phyloP scores from a whole-genome alignment of 37 sponge, comb jelly and placozoan genomes.

The Halisarca cf. caerulea region DNA sequence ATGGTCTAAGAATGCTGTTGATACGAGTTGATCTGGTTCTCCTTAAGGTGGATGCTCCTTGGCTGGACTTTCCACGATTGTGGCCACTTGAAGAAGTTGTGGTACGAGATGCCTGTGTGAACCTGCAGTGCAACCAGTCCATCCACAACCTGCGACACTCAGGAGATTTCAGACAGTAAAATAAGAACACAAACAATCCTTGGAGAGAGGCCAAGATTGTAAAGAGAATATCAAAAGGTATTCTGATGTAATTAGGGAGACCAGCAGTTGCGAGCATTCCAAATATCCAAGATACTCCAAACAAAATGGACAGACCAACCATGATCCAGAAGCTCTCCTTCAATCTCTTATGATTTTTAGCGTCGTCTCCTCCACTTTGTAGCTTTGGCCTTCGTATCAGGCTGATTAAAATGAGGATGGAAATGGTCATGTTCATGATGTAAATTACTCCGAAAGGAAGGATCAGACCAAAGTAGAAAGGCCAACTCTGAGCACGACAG shows the following conservation, averaged over 20 bases:
- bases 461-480: too few species aligned
- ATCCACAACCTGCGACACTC: slow-evolving; percentile 38
- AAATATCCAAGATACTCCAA: slow-evolving; percentile 56
- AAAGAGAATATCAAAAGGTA: slow-evolving; percentile 49
- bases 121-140: slow-evolving; percentile 1
- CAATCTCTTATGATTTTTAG: not conserved
- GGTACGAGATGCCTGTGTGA: too few species aligned
- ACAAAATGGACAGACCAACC: slow-evolving; percentile 49
- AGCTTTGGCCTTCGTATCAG: too few species aligned
- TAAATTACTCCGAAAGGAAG: too few species aligned
- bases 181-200: slow-evolving; percentile 12
- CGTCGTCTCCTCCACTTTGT: not conserved
- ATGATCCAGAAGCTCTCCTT: slow-evolving; percentile 37
- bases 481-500: too few species aligned
- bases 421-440: too few species aligned
- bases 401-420: too few species aligned
- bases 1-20: too few species aligned
- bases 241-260: not conserved
- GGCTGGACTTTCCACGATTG: too few species aligned
- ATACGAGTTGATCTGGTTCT: too few species aligned
- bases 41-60: too few species aligned
- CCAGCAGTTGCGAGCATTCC: slow-evolving; percentile 42
- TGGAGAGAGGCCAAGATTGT: slow-evolving; percentile 45
- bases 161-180: slow-evolving; percentile 17
- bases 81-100: too few species aligned